Evolutionary conservation across 2,113 vertebrate species (phyloP).

Genomic region (Tyto alba): DNA sequence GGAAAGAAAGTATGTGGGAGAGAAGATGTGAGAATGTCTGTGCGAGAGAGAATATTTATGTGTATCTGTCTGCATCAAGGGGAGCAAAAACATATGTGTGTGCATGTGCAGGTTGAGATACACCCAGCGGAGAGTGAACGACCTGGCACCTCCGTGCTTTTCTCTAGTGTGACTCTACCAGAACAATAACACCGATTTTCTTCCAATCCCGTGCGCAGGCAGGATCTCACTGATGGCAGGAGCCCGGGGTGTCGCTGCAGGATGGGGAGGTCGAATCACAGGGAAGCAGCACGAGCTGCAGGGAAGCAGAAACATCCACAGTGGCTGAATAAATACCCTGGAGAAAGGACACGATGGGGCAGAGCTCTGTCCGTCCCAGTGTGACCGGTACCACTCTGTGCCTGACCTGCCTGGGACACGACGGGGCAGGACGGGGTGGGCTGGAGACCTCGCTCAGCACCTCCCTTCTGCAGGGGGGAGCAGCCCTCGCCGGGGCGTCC

Average conservation of each 20-base stretch:
- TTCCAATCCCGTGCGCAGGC: background rate
- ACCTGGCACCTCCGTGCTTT: background rate
- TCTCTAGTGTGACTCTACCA: background rate
- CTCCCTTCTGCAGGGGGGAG: background rate
- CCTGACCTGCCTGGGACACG: fast-evolving
- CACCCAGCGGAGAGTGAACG: background rate
- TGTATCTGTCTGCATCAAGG: background rate
- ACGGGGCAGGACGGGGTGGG: background rate
- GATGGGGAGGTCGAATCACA: background rate
- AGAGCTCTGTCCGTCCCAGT: background rate
- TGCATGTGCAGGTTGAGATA: background rate
- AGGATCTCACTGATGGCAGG: background rate
- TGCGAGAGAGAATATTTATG: background rate
- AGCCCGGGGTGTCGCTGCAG: fast-evolving
- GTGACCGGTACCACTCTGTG: background rate
- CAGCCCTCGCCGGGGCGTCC: background rate
- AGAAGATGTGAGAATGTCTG: background rate
- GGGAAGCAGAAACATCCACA: background rate
- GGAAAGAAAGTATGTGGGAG: background rate
- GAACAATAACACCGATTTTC: background rate
- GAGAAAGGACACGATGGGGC: background rate
- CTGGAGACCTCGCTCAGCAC: background rate
- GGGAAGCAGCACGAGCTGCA: background rate
- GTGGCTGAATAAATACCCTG: background rate
- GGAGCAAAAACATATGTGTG: background rate